Evolutionary conservation across 2,797 vertebrate genomes (phyloP).

Genomic region (Remorina albescens): DNA sequence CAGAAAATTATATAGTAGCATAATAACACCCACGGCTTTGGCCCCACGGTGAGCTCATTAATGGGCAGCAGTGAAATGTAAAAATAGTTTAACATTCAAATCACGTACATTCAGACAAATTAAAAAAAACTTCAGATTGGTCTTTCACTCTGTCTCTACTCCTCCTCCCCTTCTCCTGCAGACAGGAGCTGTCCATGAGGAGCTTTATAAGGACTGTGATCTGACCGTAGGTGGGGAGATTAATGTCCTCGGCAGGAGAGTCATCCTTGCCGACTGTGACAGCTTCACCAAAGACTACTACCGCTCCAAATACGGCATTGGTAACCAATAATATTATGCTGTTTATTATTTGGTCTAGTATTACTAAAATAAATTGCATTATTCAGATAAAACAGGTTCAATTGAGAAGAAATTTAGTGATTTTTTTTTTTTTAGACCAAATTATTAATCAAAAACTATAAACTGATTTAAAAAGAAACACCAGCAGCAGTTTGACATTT

Average conservation of each 20-base stretch:
- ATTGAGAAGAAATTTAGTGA: too few relatives aligned
- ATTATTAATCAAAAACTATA: background rate
- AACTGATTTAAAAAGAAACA: background rate
- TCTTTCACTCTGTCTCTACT: background rate
- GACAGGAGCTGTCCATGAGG: slow-evolving; percentile 86
- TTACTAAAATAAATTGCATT: background rate
- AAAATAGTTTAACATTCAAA: background rate
- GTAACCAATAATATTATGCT: slow-evolving; percentile 78
- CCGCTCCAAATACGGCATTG: slow-evolving; percentile 88
- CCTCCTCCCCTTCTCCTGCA: slow-evolving; percentile 65
- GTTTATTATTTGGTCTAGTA: background rate
- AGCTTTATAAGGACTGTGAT: slow-evolving; percentile 92
- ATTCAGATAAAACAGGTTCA: too few relatives aligned
- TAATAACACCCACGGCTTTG: background rate
- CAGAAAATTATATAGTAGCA: background rate
- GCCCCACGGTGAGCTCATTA: background rate
- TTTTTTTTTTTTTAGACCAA: background rate
- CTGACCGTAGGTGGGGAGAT: slow-evolving; percentile 88
- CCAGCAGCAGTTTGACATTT: background rate
- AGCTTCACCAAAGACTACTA: slow-evolving; percentile 93
- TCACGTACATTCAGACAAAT: background rate
- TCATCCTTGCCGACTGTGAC: slow-evolving; percentile 92
- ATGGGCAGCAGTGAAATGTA: background rate
- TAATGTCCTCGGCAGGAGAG: slow-evolving; percentile 91
- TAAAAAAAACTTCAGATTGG: background rate